These are phyloP conservation scores for Drosophila teissieri DNA, from an alignment of 1,140 invertebrate species.

Conservation along the genomic window DNA sequence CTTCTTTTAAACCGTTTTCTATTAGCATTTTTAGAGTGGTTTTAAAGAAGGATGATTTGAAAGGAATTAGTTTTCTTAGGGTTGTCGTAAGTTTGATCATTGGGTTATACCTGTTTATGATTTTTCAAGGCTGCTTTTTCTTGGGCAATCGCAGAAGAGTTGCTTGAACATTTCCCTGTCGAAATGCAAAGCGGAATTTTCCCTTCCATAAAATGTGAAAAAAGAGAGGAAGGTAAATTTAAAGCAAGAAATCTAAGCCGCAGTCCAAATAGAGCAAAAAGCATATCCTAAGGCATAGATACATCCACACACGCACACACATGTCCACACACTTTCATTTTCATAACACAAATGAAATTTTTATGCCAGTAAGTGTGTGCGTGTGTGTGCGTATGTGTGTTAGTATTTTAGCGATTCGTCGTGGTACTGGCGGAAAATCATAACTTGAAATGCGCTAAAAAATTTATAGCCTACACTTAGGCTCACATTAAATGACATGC, in stretches of 20 bases:
- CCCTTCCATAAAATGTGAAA: conserved; percentile 6
- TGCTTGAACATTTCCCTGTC: conserved; percentile 16
- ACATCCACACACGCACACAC: conserved; percentile 3
- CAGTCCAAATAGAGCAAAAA: conserved; percentile 31
- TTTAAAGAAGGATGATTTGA: no score
- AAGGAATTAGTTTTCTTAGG: neutral
- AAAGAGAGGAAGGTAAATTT: neutral
- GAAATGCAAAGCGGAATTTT: conserved; percentile 11
- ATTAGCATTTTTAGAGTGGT: neutral
- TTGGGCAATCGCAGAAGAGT: no score
- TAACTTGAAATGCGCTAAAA: conserved; percentile 82
- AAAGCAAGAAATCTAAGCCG: conserved; percentile 10
- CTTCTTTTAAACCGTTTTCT: neutral
- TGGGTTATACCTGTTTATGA: neutral
- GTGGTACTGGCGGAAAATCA: conserved; percentile 52
- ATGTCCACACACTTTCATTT: conserved; percentile 48
- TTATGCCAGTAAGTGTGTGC: conserved; percentile 19
- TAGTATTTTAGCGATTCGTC: conserved; percentile 12
- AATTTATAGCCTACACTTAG: conserved; percentile 78
- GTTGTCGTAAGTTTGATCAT: neutral
- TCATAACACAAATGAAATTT: conserved; percentile 59
- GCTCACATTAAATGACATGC: conserved; percentile 78
- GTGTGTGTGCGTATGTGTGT: conserved; percentile 10
- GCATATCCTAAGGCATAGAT: conserved; percentile 5
- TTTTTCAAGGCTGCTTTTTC: no score